phyloP scores from a whole-genome alignment of 2,797 vertebrate genomes.

The Hippopotamyrus pictus region DNA sequence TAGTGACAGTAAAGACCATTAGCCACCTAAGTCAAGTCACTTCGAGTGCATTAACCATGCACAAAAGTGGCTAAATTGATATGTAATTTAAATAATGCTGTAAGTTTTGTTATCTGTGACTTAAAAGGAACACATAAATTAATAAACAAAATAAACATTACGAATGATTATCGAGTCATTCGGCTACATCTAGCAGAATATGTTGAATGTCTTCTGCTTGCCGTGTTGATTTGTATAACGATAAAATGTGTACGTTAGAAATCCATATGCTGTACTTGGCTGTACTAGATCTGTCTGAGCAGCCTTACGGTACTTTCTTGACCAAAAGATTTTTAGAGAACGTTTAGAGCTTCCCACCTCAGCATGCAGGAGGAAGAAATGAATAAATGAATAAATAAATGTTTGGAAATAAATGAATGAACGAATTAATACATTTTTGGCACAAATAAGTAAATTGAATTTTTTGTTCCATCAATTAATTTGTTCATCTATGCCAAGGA shows the following conservation, averaged over 20 bases:
- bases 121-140: background rate
- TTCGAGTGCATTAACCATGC: background rate
- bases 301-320: background rate
- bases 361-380: background rate
- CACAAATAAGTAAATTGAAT: background rate
- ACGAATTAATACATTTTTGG: background rate
- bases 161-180: background rate
- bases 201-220: background rate
- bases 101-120: background rate
- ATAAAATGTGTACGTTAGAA: background rate
- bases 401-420: background rate
- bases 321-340: background rate
- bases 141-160: background rate
- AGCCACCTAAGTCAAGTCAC: background rate
- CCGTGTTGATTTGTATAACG: background rate
- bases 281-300: background rate
- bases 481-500: background rate
- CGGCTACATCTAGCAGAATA: background rate
- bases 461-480: background rate
- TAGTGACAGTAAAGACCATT: background rate
- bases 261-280: background rate
- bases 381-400: background rate
- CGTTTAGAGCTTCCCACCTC: background rate
- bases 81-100: background rate
- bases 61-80: background rate